Conservation (phyloP, 2,797 vertebrate species). For the Rhinella marina region DNA sequence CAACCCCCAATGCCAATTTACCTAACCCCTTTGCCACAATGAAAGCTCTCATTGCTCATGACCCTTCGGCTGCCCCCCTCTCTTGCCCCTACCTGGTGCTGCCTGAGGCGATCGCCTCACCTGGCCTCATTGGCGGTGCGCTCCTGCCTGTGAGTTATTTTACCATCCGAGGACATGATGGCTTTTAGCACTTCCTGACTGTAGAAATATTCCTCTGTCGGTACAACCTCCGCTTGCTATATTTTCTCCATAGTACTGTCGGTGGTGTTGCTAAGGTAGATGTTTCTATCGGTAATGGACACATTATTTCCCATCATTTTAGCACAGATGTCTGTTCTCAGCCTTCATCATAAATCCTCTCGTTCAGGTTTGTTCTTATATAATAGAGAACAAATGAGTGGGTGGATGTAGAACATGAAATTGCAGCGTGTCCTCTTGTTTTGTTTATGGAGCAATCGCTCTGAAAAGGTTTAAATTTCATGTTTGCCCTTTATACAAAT, state of each 20-base stretch:
- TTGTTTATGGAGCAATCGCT: constrained; percentile 75
- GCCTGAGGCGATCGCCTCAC: not conserved
- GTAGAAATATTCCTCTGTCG: not conserved
- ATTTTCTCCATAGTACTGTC: not conserved
- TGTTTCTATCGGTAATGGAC: constrained; percentile 8
- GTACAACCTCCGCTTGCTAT: not conserved
- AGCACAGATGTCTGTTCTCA: constrained; percentile 71
- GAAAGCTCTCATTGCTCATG: too few species aligned
- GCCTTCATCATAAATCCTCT: constrained; percentile 70
- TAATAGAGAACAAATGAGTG: constrained; percentile 75
- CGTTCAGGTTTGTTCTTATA: constrained; percentile 72
- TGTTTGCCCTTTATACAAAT: constrained; percentile 55
- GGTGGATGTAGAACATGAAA: constrained; percentile 77
- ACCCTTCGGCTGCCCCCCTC: too few species aligned
- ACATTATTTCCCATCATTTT: constrained; percentile 63
- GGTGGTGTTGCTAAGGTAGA: constrained; percentile 16
- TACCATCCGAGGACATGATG: not conserved
- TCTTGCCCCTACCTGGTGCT: too few species aligned
- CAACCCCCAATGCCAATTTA: too few species aligned
- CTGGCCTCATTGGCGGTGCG: too few species aligned
- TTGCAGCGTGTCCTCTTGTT: constrained; percentile 71
- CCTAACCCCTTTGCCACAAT: too few species aligned
- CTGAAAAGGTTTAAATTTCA: constrained; percentile 68
- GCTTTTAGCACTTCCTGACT: not conserved
- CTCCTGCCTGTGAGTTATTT: not conserved